phyloP scores from a whole-genome alignment of 2,113 vertebrate genomes.

The Pungitius pungitius region DNA sequence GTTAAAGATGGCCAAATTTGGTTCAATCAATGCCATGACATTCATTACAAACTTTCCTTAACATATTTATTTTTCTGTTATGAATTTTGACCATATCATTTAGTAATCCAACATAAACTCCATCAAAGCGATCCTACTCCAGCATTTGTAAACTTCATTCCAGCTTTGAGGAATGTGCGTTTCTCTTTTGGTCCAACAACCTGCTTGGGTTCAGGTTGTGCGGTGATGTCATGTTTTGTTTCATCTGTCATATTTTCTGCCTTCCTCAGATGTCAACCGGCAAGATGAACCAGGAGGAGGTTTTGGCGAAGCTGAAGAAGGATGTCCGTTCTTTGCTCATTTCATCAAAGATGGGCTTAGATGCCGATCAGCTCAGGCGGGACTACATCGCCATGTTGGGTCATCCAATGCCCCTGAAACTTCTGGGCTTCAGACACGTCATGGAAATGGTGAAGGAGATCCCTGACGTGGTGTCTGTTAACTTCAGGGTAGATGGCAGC shows the following conservation, averaged over 20 bases:
- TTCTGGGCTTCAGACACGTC: constrained; percentile 83
- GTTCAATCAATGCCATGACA: not conserved
- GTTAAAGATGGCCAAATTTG: not conserved
- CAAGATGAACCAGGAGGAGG: constrained; percentile 76
- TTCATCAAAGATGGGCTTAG: constrained; percentile 85
- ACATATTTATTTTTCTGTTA: not conserved
- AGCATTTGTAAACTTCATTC: not conserved
- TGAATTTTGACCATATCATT: not conserved
- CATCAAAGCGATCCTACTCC: not conserved
- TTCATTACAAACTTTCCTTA: not conserved
- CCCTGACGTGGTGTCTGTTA: constrained; percentile 86
- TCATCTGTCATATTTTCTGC: not conserved
- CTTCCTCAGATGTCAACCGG: constrained; percentile 13
- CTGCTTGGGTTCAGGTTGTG: not conserved
- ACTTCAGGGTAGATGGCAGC: constrained; percentile 64
- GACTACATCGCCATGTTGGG: constrained; percentile 87
- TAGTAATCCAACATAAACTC: not conserved
- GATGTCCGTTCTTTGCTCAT: constrained; percentile 88
- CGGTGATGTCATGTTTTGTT: not conserved
- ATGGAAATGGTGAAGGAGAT: constrained; percentile 88
- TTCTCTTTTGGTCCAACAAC: not conserved
- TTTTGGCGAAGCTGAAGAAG: constrained; percentile 84
- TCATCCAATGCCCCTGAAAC: constrained; percentile 81
- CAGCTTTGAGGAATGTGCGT: not conserved
- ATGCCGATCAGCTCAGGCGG: constrained; percentile 78